phyloP scores from a whole-genome alignment of 2,888 invertebrate species.

The Scaptomyza polygonia region DNA sequence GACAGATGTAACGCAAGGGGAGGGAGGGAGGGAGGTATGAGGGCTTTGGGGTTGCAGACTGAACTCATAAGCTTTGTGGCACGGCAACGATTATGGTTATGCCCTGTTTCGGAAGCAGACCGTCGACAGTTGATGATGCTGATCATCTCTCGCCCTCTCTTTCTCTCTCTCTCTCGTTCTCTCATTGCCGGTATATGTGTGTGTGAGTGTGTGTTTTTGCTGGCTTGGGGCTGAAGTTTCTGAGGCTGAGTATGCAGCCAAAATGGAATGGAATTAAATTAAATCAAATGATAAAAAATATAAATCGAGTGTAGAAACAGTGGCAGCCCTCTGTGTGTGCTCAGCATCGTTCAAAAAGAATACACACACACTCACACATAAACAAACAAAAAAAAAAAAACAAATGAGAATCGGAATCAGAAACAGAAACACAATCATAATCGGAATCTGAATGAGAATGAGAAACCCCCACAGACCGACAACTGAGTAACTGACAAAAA shows the following conservation, averaged over 20 bases:
- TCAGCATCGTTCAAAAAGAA: constrained; percentile 37
- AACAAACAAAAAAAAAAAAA: constrained; percentile 16
- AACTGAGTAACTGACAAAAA: constrained; percentile 39
- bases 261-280: constrained; percentile 82
- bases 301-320: constrained; percentile 80
- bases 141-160: constrained; percentile 14
- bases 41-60: constrained; percentile 11
- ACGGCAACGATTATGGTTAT: constrained; percentile 53
- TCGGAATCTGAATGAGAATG: constrained; percentile 34
- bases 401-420: constrained; percentile 53
- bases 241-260: constrained; percentile 51
- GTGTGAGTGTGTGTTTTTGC: constrained; percentile 4
- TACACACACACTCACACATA: constrained; percentile 19
- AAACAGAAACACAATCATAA: constrained; percentile 52
- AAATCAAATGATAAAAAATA: constrained; percentile 83
- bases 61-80: constrained; percentile 43
- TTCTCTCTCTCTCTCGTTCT: constrained; percentile 4
- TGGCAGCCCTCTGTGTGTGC: constrained; percentile 69
- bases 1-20: constrained; percentile 15
- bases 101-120: constrained; percentile 69
- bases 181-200: constrained; percentile 34
- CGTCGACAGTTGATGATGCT: constrained; percentile 37
- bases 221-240: constrained; percentile 19
- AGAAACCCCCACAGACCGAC: constrained; percentile 50
- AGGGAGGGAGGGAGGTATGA: background rate